phyloP scores from a whole-genome alignment of 2,113 vertebrate species.

The Lasiurus cinereus region DNA sequence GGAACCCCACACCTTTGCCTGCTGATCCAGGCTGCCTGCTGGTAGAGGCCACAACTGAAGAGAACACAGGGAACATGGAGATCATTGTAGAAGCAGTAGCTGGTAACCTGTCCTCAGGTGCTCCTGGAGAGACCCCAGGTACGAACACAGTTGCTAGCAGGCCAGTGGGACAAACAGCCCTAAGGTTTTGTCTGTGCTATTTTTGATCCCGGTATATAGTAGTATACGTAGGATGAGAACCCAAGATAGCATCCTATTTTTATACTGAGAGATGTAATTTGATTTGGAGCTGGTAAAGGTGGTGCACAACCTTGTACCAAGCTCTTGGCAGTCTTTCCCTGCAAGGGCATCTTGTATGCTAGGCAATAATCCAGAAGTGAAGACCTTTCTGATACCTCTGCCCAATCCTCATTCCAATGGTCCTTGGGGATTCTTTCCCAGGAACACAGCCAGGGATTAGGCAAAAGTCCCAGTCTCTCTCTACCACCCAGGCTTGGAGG shows the following conservation, averaged over 20 bases:
- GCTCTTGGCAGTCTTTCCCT: conserved; percentile 42
- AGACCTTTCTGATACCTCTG: conserved; percentile 39
- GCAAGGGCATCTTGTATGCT: neutral
- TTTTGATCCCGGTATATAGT: conserved; percentile 49
- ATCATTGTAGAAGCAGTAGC: conserved; percentile 87
- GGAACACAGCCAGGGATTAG: conserved; percentile 9
- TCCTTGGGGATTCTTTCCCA: neutral
- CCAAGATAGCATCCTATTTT: conserved; percentile 70
- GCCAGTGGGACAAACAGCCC: conserved; percentile 25
- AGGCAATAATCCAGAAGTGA: conserved; percentile 37
- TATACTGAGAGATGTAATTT: conserved; percentile 61
- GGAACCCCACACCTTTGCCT: neutral
- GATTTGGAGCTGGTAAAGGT: conserved; percentile 63
- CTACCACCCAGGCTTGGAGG: neutral
- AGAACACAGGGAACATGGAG: conserved; percentile 83
- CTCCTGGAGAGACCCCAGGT: conserved; percentile 74
- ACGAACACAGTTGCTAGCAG: conserved; percentile 52
- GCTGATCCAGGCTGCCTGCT: conserved; percentile 83
- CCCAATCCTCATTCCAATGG: neutral
- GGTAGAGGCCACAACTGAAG: conserved; percentile 78
- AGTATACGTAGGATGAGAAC: conserved; percentile 35
- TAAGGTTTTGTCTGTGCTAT: conserved; percentile 30
- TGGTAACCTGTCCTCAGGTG: conserved; percentile 82
- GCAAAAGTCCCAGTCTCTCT: conserved; percentile 46
- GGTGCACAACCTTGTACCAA: neutral